These are phyloP conservation scores for Toxotes jaculatrix DNA, from an alignment of 2,113 vertebrate species.

Conservation along the genomic window DNA sequence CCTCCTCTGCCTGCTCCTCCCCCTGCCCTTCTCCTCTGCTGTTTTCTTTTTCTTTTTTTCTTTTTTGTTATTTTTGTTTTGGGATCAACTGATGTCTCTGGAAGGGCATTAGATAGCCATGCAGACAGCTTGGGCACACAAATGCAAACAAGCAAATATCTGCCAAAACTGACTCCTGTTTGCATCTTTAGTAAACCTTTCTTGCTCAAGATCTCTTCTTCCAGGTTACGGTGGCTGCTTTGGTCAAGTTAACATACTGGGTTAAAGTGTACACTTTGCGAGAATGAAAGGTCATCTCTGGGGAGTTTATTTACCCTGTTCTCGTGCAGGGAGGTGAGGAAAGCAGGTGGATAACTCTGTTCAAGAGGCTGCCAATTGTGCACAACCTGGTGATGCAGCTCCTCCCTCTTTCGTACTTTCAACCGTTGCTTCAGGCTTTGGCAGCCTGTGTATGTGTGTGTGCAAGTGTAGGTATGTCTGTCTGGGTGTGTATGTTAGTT, in stretches of 20 bases:
- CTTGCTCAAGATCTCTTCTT: constrained; percentile 4
- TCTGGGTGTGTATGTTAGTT: constrained; percentile 19
- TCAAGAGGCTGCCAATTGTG: constrained; percentile 47
- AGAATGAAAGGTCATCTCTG: constrained; percentile 38
- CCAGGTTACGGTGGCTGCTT: constrained; percentile 17
- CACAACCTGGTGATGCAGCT: constrained; percentile 34
- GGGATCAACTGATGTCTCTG: constrained; percentile 43
- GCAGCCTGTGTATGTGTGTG: constrained; percentile 10
- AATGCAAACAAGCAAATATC: constrained; percentile 5
- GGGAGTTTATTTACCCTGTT: constrained; percentile 41
- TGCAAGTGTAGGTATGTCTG: constrained; percentile 6
- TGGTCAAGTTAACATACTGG: background rate
- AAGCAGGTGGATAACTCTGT: constrained; percentile 25
- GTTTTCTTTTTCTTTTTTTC: background rate
- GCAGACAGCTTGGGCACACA: constrained; percentile 21
- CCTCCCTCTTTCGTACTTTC: constrained; percentile 47
- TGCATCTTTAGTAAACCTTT: background rate
- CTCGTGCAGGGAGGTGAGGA: constrained; percentile 17
- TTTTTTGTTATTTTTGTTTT: constrained; percentile 18
- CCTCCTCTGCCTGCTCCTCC: constrained; percentile 2
- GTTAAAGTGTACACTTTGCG: constrained; percentile 1
- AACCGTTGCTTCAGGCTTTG: constrained; percentile 39
- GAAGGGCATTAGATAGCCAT: constrained; percentile 50
- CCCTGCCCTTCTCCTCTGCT: background rate
- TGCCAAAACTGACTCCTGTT: background rate